Conservation (phyloP, 2,888 invertebrate species). For the Sisyra terminalis region DNA sequence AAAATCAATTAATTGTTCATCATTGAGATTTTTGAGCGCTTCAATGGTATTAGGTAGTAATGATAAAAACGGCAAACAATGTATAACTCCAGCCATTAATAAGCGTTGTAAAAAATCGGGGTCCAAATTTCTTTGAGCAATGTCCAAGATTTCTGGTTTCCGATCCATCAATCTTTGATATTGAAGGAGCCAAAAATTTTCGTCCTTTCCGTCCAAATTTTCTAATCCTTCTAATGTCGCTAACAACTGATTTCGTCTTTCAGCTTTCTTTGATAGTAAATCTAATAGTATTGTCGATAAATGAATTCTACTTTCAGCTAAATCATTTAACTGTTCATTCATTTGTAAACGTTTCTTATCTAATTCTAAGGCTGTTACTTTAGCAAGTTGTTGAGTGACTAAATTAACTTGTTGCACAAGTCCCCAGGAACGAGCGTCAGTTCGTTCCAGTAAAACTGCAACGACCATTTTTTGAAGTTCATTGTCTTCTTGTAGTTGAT, state of each 20-base stretch:
- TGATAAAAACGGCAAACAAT: slow-evolving; percentile 59
- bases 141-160: slow-evolving; percentile 20
- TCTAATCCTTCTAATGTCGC: slow-evolving; percentile 58
- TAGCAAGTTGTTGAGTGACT: slow-evolving; percentile 53
- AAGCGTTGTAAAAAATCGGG: slow-evolving; percentile 5
- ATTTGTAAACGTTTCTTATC: slow-evolving; percentile 50
- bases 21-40: slow-evolving; percentile 31
- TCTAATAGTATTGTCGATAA: slow-evolving; percentile 49
- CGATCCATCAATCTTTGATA: slow-evolving; percentile 69
- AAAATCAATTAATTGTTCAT: slow-evolving; percentile 36
- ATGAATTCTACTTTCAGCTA: slow-evolving; percentile 48
- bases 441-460: slow-evolving; percentile 49
- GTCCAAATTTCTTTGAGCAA: slow-evolving; percentile 5
- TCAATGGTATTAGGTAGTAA: slow-evolving; percentile 35
- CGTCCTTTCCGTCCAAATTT: slow-evolving; percentile 28
- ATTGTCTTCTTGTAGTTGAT: slow-evolving; percentile 46
- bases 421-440: slow-evolving; percentile 61
- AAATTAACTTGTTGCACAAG: slow-evolving; percentile 57
- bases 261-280: slow-evolving; percentile 48
- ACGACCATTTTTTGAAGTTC: slow-evolving; percentile 58
- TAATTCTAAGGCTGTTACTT: slow-evolving; percentile 54
- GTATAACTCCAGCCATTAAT: slow-evolving; percentile 53
- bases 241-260: slow-evolving; percentile 43
- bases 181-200: slow-evolving; percentile 61
- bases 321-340: slow-evolving; percentile 47